Percentiles rank a stretch among this genome's conserved stretches.
Conservation (phyloP, 1,140 invertebrate species). For the Melitaea cinxia region DNA sequence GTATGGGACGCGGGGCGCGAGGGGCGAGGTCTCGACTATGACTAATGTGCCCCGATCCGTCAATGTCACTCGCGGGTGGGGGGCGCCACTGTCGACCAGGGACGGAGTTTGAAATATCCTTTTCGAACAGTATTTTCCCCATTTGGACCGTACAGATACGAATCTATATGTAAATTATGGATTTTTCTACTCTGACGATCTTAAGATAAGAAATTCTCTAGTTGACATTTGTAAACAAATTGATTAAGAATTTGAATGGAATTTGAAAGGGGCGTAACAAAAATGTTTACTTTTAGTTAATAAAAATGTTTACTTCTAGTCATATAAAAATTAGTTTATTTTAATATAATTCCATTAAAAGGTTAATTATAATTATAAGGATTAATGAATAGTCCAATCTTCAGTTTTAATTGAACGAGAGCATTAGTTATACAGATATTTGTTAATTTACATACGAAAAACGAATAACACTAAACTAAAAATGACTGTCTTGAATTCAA, state of each 20-base stretch:
- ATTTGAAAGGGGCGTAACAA: not conserved
- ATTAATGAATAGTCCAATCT: too few species aligned
- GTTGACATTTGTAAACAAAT: conserved; percentile 29
- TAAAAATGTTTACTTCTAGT: conserved; percentile 9
- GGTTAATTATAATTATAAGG: too few species aligned
- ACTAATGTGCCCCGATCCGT: conserved; percentile 76
- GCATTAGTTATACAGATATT: too few species aligned
- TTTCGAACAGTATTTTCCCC: conserved; percentile 73
- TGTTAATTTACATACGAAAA: too few species aligned
- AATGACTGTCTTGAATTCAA: too few species aligned
- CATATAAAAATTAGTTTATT: too few species aligned
- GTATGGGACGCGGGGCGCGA: conserved; percentile 55
- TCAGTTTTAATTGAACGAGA: too few species aligned
- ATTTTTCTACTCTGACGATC: conserved; percentile 51
- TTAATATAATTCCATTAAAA: too few species aligned
- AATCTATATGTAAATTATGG: conserved; percentile 75
- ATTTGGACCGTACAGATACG: conserved; percentile 62
- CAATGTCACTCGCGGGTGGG: conserved; percentile 73
- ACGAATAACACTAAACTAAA: too few species aligned
- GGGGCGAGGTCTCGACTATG: conserved; percentile 74
- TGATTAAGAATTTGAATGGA: conserved; percentile 23
- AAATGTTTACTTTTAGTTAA: conserved; percentile 13
- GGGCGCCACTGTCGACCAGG: conserved; percentile 69
- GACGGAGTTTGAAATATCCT: conserved; percentile 66
- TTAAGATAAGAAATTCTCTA: conserved; percentile 30